A percentile compares a stretch with the other conserved stretches of the same genome.
Conservation (phyloP, 2,113 vertebrate species). For the Chaenogobius annularis region DNA sequence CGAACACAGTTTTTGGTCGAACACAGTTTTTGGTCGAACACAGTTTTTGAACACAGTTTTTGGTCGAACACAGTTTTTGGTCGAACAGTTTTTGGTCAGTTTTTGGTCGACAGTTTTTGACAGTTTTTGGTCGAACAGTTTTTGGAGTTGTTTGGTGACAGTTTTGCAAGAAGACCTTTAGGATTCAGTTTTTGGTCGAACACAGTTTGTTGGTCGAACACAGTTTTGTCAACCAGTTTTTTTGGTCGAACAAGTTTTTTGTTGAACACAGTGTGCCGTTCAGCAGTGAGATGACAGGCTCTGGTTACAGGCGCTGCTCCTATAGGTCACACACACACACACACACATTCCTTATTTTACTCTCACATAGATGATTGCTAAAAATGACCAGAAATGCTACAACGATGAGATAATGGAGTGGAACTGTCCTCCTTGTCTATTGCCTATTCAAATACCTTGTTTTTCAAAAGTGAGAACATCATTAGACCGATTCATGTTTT, state of each 20-base stretch:
- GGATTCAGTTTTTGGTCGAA: no score
- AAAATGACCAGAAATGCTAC: constrained; percentile 45
- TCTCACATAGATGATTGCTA: constrained; percentile 26
- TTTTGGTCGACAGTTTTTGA: no score
- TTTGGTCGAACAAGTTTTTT: constrained; percentile 39
- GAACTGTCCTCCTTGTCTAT: constrained; percentile 17
- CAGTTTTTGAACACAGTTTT: no score
- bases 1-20: no score
- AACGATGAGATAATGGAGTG: constrained; percentile 38
- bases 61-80: no score
- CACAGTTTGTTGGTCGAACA: no score
- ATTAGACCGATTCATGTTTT: constrained; percentile 53
- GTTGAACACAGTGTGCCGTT: constrained; percentile 50
- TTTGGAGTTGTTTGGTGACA: no score
- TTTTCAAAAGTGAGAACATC: constrained; percentile 43
- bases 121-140: no score
- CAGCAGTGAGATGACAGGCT: constrained; percentile 55
- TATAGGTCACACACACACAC: constrained; percentile 35
- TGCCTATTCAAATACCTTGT: constrained; percentile 17
- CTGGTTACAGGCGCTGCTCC: constrained; percentile 56
- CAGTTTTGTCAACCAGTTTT: no score
- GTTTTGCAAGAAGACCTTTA: no score
- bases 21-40: no score
- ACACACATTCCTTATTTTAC: constrained; percentile 42
- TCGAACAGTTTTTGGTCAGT: no score